Evolutionary conservation across 2,888 invertebrate genomes (phyloP), one percentile per base, ranked within the genome.

Genomic region (Cybosia mesomella): DNA sequence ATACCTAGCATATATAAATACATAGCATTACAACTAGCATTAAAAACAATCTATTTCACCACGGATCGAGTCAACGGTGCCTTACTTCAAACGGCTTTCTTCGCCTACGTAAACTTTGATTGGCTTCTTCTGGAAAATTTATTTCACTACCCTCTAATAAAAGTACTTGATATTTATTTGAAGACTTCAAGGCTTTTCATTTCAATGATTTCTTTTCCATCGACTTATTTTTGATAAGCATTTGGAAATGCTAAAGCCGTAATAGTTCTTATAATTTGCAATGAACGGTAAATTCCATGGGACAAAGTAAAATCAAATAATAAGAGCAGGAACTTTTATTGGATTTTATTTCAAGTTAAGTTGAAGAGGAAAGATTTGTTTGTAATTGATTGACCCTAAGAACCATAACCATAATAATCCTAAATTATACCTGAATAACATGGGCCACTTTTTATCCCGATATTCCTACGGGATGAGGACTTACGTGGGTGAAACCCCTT

Each of bases 11-110:
- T n/a, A n/a, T n/a, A n/a, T n/a, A n/a, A n/a, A n/a, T n/a, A n/a
- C n/a, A n/a, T n/a, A n/a, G n/a, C n/a, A n/a, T n/a, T n/a, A n/a
- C n/a, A n/a, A n/a, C 53, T 58, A 28, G 49, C 62, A 60, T 66
- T 64, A 39, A 9, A 61, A 53, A 66, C 54, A 66, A 70, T 53
- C 58, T 68, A 68, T 76, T 68, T 61, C 49, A 36, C 34, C 2
- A 32, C 53, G 43, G 67, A 62, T 70, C 64, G 53, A 36, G 60
- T 67, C 58, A 22, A 24, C 10, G 55, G 21, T 10, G n/a, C 70
- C 63, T 59, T 67, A 75, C 73, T 68, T 64, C 43, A 39, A 34
- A 55, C 5, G 24, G 10, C 58, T 58, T 53, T 24, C 15, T 32
- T 39, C 43, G 10, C 24, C 60, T 28, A 28, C 43, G 49, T 9